A percentile compares a stretch with the other conserved stretches of the same genome.
These are phyloP conservation scores for Dendrolimus houi DNA, from an alignment of 2,888 invertebrate species.

Conservation along the genomic window DNA sequence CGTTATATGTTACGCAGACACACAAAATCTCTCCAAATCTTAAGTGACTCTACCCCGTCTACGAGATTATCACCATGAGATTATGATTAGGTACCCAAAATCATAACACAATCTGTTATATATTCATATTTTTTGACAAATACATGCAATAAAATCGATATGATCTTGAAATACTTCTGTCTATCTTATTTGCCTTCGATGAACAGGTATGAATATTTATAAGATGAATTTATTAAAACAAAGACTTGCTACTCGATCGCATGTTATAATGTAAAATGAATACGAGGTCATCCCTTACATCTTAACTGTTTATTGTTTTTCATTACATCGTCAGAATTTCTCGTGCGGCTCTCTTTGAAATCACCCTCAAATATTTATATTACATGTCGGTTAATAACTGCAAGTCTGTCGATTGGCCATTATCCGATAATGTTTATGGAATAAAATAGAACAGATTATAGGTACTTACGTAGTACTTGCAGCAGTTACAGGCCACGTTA, in stretches of 20 bases:
- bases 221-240: not conserved
- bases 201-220: too few species aligned
- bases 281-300: conserved; percentile 34
- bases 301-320: conserved; percentile 49
- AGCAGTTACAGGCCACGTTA: conserved; percentile 13
- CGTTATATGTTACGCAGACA: too few species aligned
- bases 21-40: too few species aligned
- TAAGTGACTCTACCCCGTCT: too few species aligned
- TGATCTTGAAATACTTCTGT: too few species aligned
- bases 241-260: not conserved
- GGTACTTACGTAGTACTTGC: conserved; percentile 19
- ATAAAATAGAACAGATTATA: conserved; percentile 52
- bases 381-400: conserved; percentile 49
- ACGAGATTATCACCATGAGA: too few species aligned
- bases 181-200: too few species aligned
- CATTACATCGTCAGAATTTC: conserved; percentile 46
- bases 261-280: not conserved
- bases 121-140: too few species aligned
- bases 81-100: too few species aligned
- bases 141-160: too few species aligned
- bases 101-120: too few species aligned
- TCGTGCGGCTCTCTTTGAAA: conserved; percentile 53
- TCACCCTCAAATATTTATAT: conserved; percentile 50
- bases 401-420: conserved; percentile 58
- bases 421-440: conserved; percentile 50